Evolutionary conservation across 2,888 invertebrate genomes (phyloP).

Genomic region (Cabera pusaria): DNA sequence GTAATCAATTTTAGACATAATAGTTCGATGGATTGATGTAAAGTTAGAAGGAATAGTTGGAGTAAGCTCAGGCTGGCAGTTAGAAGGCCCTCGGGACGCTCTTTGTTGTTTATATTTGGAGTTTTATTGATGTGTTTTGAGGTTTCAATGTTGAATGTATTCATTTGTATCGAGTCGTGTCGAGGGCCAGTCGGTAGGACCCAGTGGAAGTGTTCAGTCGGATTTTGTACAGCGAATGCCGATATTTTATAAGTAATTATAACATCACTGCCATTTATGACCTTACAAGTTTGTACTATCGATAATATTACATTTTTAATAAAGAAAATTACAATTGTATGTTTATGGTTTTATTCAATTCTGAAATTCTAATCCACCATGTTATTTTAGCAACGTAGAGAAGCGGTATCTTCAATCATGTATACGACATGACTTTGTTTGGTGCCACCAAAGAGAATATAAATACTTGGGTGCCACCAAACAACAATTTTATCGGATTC

Average conservation of each 20-base stretch:
- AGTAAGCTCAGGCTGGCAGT: slow-evolving; percentile 62
- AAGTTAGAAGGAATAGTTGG: slow-evolving; percentile 51
- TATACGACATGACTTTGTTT: no score
- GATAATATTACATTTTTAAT: slow-evolving; percentile 78
- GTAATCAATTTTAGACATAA: slow-evolving; percentile 48
- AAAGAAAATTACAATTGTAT: slow-evolving; percentile 61
- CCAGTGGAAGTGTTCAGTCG: slow-evolving; percentile 49
- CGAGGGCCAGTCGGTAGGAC: slow-evolving; percentile 40
- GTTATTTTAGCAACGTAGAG: no score
- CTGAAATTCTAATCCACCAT: no score
- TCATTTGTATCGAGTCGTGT: slow-evolving; percentile 58
- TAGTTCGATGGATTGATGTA: slow-evolving; percentile 63
- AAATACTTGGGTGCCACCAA: no score
- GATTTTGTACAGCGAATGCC: slow-evolving; percentile 64
- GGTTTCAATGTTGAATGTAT: slow-evolving; percentile 68
- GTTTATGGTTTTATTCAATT: slow-evolving; percentile 27
- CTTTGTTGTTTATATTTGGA: slow-evolving; percentile 64
- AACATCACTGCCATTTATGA: slow-evolving; percentile 83
- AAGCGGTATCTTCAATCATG: no score
- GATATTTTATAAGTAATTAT: slow-evolving; percentile 69
- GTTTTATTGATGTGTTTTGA: slow-evolving; percentile 67
- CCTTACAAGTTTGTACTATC: slow-evolving; percentile 81
- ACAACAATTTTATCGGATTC: no score
- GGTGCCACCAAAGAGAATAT: no score
- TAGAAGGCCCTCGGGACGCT: slow-evolving; percentile 49